Conservation (phyloP, 2,797 vertebrate genomes). For the Labeo calbasu region DNA sequence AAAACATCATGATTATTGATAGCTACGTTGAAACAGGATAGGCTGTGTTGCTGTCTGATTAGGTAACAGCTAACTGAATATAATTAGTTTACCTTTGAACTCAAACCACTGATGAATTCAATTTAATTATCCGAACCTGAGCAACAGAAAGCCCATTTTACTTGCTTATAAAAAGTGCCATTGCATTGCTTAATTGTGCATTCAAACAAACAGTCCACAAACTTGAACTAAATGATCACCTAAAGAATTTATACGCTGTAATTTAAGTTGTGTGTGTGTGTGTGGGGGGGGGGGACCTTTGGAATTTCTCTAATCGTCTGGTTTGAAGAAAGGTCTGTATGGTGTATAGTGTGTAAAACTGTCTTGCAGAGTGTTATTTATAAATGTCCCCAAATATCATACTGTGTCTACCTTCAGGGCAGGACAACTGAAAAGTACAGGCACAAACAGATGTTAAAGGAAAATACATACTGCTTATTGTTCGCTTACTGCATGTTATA, state of each 20-base stretch:
- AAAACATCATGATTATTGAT: slow-evolving; percentile 8
- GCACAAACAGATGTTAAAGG: neutral
- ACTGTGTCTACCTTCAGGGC: neutral
- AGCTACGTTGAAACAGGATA: neutral
- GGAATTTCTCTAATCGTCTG: neutral
- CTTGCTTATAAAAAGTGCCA: slow-evolving; percentile 6
- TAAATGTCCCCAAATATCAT: slow-evolving; percentile 8
- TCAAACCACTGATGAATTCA: slow-evolving; percentile 52
- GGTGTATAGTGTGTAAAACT: neutral
- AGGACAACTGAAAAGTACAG: neutral
- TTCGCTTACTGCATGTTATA: neutral
- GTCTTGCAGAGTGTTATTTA: neutral
- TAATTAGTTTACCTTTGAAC: slow-evolving; percentile 46
- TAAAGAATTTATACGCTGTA: neutral
- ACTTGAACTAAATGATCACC: slow-evolving; percentile 27
- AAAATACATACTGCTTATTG: neutral
- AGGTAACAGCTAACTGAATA: slow-evolving; percentile 16
- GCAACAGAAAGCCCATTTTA: slow-evolving; percentile 37
- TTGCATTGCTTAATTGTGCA: slow-evolving; percentile 39
- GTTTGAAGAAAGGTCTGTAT: neutral
- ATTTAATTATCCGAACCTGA: slow-evolving; percentile 57
- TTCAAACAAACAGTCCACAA: neutral
- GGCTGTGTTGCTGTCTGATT: neutral
- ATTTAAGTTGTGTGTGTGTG: neutral
- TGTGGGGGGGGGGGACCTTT: no score